Conservation (phyloP, 2,888 invertebrate species). For the Latrodectus hesperus region DNA sequence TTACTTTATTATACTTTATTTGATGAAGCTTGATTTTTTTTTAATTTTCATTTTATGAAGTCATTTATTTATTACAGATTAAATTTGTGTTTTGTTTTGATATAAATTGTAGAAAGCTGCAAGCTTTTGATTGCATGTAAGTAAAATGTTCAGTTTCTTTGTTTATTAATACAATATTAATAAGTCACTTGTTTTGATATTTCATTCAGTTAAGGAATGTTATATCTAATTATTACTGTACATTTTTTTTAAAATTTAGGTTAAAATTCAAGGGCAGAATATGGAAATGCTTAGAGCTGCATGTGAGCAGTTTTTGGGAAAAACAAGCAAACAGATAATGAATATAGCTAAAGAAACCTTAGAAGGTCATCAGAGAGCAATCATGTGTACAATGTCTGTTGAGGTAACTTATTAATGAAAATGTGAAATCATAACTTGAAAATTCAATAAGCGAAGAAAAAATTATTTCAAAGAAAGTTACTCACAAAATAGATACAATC, state of each 20-base stretch:
- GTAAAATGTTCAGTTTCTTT: neutral
- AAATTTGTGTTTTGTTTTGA: neutral
- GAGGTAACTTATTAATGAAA: conserved; percentile 76
- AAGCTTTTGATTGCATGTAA: neutral
- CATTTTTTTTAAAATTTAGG: conserved; percentile 44
- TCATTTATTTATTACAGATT: neutral
- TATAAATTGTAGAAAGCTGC: neutral
- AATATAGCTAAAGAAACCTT: conserved; percentile 92
- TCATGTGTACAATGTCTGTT: conserved; percentile 97
- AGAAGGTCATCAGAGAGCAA: conserved; percentile 94
- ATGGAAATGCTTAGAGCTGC: conserved; percentile 92
- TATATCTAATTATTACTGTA: neutral
- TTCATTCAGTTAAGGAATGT: too few relatives aligned
- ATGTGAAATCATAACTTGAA: too few relatives aligned
- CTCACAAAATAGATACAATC: too few relatives aligned
- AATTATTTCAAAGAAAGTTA: too few relatives aligned
- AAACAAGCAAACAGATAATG: conserved; percentile 89
- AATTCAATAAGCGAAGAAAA: too few relatives aligned
- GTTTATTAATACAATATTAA: neutral
- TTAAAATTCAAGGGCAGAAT: conserved; percentile 87
- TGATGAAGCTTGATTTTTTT: neutral
- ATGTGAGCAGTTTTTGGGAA: conserved; percentile 94
- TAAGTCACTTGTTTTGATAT: too few relatives aligned
- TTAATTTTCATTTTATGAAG: neutral
- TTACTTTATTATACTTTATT: neutral